Percentiles rank a stretch among this genome's conserved stretches.
phyloP scores from a whole-genome alignment of 37 sponge, comb jelly and placozoan genomes.

The Halichondria panicea region DNA sequence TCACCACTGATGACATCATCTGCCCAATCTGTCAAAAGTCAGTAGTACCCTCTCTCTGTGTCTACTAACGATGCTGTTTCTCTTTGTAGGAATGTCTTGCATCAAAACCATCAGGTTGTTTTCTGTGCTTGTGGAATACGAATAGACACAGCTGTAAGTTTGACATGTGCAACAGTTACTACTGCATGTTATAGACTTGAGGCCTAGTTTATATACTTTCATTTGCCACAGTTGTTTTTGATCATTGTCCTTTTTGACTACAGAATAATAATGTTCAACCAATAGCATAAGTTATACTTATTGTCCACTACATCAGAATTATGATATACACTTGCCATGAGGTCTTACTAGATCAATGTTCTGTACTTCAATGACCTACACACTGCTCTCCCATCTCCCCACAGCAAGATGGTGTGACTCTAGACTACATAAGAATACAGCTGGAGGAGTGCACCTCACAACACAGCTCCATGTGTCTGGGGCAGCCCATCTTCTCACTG shows the following conservation, averaged over 20 bases:
- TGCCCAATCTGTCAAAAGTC: conserved; percentile 83
- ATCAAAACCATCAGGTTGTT: conserved; percentile 56
- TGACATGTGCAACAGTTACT: too few relatives aligned
- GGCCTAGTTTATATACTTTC: too few relatives aligned
- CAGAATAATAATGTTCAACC: too few relatives aligned
- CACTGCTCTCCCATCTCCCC: not conserved
- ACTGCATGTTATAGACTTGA: too few relatives aligned
- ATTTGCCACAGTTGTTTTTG: too few relatives aligned
- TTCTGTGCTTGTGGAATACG: conserved; percentile 76
- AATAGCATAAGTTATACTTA: too few relatives aligned
- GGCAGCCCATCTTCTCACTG: conserved; percentile 52
- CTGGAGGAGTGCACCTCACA: conserved; percentile 35
- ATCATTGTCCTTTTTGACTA: too few relatives aligned
- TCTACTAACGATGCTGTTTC: not conserved
- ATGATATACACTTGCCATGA: not conserved
- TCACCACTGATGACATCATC: conserved; percentile 46
- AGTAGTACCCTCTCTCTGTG: not conserved
- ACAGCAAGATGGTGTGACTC: conserved; percentile 72
- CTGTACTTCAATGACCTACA: not conserved
- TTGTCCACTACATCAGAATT: too few relatives aligned
- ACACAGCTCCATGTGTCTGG: conserved; percentile 41
- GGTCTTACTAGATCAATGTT: not conserved
- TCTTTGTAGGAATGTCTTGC: conserved; percentile 39
- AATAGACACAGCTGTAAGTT: conserved; percentile 68
- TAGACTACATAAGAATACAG: conserved; percentile 53